These are phyloP conservation scores for Cheilinus undulatus DNA, from an alignment of 2,113 vertebrate genomes.

Conservation along the genomic window DNA sequence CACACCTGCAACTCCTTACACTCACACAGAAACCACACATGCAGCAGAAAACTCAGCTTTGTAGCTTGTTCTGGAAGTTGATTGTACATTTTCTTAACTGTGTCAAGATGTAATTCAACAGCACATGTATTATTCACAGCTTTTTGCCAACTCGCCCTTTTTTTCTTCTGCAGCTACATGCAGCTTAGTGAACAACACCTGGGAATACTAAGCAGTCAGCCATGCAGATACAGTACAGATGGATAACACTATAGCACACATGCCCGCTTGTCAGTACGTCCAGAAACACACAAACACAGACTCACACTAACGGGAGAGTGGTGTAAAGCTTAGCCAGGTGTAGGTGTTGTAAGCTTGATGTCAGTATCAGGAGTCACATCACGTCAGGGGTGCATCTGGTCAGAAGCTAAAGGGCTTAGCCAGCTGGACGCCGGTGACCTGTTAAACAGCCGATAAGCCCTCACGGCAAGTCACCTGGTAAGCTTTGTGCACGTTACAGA, in stretches of 20 bases:
- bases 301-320: background rate
- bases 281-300: background rate
- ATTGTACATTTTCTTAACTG: conserved; percentile 44
- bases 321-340: conserved; percentile 36
- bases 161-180: conserved; percentile 47
- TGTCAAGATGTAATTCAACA: conserved; percentile 58
- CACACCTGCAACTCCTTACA: background rate
- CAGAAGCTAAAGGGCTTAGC: conserved; percentile 72
- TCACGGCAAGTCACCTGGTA: conserved; percentile 52
- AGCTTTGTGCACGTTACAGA: conserved; percentile 24
- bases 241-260: conserved; percentile 35
- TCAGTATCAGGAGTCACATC: conserved; percentile 65
- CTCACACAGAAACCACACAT: conserved; percentile 3
- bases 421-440: conserved; percentile 67
- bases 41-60: conserved; percentile 13
- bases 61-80: conserved; percentile 20
- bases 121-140: conserved; percentile 67
- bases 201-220: conserved; percentile 61
- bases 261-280: conserved; percentile 39
- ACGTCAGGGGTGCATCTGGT: conserved; percentile 61
- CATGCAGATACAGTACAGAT: conserved; percentile 61
- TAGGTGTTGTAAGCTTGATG: conserved; percentile 37
- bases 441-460: conserved; percentile 68
- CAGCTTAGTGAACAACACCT: conserved; percentile 40
- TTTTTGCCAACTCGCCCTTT: conserved; percentile 42